Conservation (phyloP, 1,140 invertebrate species). For the Eupeodes corollae region DNA sequence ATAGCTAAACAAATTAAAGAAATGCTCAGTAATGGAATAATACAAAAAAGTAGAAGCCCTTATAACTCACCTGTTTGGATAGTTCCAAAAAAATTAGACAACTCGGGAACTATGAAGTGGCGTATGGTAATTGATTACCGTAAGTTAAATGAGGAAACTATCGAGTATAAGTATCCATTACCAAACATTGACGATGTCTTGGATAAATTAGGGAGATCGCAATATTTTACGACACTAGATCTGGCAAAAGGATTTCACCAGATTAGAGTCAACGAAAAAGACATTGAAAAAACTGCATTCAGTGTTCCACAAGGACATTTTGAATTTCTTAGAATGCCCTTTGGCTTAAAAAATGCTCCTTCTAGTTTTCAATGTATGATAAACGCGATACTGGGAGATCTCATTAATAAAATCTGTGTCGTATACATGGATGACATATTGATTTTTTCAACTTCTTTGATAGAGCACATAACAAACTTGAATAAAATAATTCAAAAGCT, state of each 20-base stretch:
- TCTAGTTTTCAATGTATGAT: slow-evolving; percentile 38
- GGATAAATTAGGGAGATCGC: slow-evolving; percentile 7
- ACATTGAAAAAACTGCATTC: slow-evolving; percentile 13
- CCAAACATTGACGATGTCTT: slow-evolving; percentile 12
- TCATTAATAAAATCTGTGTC: slow-evolving; percentile 19
- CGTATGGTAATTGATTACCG: slow-evolving; percentile 34
- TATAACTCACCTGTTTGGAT: slow-evolving; percentile 17
- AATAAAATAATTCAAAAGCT: slow-evolving; percentile 32
- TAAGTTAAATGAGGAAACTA: too few species aligned
- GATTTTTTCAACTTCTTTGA: slow-evolving; percentile 20
- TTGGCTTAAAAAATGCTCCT: slow-evolving; percentile 35
- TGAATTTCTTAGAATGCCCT: slow-evolving; percentile 25
- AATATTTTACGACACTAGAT: slow-evolving; percentile 14
- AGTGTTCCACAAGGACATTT: slow-evolving; percentile 9
- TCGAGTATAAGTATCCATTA: slow-evolving; percentile 12
- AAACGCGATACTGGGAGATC: slow-evolving; percentile 23
- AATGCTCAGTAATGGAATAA: slow-evolving; percentile 22
- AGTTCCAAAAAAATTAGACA: slow-evolving; percentile 18
- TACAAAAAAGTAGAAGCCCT: slow-evolving; percentile 12
- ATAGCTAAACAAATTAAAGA: slow-evolving; percentile 18
- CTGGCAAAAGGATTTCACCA: slow-evolving; percentile 37
- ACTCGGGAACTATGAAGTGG: slow-evolving; percentile 13
- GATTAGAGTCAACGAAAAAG: slow-evolving; percentile 10
- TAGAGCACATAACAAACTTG: slow-evolving; percentile 23
- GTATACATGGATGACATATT: slow-evolving; percentile 33